These are phyloP conservation scores for Pseudochaenichthys georgianus DNA, from an alignment of 2,797 vertebrate genomes.

Conservation along the genomic window DNA sequence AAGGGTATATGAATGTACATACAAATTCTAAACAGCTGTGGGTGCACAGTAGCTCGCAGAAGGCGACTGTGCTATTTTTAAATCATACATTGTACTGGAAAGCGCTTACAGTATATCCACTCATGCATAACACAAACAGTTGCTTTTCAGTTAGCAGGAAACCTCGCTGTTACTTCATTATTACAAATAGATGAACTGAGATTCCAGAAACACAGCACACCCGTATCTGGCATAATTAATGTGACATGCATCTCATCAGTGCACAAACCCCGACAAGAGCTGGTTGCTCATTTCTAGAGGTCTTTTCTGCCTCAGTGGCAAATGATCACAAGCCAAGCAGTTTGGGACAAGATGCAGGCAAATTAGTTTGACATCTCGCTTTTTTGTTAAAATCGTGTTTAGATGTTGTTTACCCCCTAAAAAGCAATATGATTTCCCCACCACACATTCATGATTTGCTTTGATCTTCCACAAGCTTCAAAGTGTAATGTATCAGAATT, in stretches of 20 bases:
- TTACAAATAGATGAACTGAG: constrained; percentile 79
- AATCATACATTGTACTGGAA: constrained; percentile 69
- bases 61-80: constrained; percentile 71
- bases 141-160: constrained; percentile 66
- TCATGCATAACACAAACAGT: constrained; percentile 72
- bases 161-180: constrained; percentile 71
- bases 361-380: constrained; percentile 64
- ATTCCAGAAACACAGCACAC: constrained; percentile 61
- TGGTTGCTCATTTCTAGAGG: constrained; percentile 66
- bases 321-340: constrained; percentile 60
- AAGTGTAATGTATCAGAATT: constrained; percentile 32
- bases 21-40: constrained; percentile 58
- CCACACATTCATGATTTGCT: constrained; percentile 49
- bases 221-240: constrained; percentile 77
- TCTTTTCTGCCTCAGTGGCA: constrained; percentile 58
- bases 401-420: constrained; percentile 58
- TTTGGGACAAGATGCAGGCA: constrained; percentile 45
- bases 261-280: constrained; percentile 66
- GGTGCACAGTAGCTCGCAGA: constrained; percentile 48
- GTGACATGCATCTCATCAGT: constrained; percentile 74
- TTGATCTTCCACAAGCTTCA: constrained; percentile 64
- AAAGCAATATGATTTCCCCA: constrained; percentile 16
- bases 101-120: constrained; percentile 74
- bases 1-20: constrained; percentile 29
- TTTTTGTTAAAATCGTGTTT: constrained; percentile 58